Evolutionary conservation across 2,797 vertebrate genomes (phyloP).

Genomic region (Yasuhikotakia modesta): DNA sequence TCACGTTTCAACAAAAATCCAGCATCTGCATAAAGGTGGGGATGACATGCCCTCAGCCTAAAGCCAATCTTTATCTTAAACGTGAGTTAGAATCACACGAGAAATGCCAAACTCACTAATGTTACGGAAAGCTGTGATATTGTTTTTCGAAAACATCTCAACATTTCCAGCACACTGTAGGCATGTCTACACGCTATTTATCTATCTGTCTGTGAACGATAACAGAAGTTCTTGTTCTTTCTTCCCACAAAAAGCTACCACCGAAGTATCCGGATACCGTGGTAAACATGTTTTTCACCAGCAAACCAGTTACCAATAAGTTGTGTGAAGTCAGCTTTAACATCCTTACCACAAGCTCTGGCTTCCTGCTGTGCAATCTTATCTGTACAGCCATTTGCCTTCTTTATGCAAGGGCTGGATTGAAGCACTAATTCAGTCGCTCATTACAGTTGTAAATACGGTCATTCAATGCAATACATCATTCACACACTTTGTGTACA

Average conservation of each 20-base stretch:
- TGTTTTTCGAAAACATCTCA: background rate
- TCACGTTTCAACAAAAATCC: background rate
- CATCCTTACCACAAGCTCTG: constrained; percentile 45
- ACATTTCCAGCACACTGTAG: background rate
- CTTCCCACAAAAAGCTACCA: background rate
- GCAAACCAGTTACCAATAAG: constrained; percentile 7
- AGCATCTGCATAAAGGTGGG: background rate
- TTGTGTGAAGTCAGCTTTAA: constrained; percentile 46
- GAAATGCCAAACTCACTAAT: background rate
- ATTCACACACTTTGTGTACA: background rate
- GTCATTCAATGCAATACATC: background rate
- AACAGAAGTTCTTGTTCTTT: background rate
- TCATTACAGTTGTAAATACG: background rate
- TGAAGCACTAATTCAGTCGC: background rate
- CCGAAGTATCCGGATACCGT: background rate
- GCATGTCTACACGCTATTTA: background rate
- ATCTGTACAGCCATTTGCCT: constrained; percentile 31
- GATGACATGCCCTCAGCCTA: background rate
- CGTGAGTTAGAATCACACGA: background rate
- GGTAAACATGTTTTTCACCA: background rate
- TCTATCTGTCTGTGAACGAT: background rate
- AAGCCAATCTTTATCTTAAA: background rate
- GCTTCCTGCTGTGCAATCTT: constrained; percentile 67
- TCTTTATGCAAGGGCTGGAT: background rate
- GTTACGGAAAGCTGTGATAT: background rate